phyloP scores from a whole-genome alignment of 2,797 vertebrate species.

The Alosa sapidissima region DNA sequence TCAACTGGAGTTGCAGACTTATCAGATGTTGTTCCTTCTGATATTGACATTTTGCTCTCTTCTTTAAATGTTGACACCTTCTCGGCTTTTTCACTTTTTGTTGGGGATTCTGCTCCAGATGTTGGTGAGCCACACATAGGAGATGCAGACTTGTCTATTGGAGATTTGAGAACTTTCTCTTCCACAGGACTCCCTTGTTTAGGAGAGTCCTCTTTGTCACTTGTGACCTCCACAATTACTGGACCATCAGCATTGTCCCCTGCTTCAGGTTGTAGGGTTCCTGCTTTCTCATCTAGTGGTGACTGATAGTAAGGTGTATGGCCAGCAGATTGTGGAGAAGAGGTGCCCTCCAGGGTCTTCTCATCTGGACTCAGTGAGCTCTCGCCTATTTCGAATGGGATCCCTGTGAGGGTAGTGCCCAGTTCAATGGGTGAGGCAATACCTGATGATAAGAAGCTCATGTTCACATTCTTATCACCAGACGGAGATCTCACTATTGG shows the following conservation, averaged over 20 bases:
- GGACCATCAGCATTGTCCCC: conserved; percentile 68
- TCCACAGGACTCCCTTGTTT: conserved; percentile 85
- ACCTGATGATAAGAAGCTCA: conserved; percentile 78
- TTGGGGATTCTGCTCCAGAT: conserved; percentile 71
- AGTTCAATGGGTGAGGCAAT: conserved; percentile 82
- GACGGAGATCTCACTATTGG: conserved; percentile 87
- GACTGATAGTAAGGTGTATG: conserved; percentile 98
- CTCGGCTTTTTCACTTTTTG: conserved; percentile 70
- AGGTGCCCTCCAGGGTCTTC: conserved; percentile 87
- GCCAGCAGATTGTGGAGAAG: conserved; percentile 91
- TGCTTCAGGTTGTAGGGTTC: conserved; percentile 71
- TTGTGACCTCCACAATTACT: conserved; percentile 86
- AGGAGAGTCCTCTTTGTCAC: conserved; percentile 83
- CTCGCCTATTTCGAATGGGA: conserved; percentile 68
- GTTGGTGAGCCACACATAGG: conserved; percentile 78
- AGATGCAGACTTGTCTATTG: conserved; percentile 75
- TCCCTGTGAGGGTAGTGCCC: conserved; percentile 66
- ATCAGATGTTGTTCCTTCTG: conserved; percentile 95
- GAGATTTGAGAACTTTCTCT: conserved; percentile 79
- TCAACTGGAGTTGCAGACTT: conserved; percentile 93
- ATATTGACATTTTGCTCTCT: conserved; percentile 98
- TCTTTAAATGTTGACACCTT: conserved; percentile 86
- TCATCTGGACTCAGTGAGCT: conserved; percentile 86
- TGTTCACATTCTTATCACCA: conserved; percentile 82
- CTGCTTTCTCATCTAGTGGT: conserved; percentile 89